These are phyloP conservation scores for Melopsittacus undulatus DNA, from an alignment of 2,797 vertebrate genomes.

Conservation along the genomic window DNA sequence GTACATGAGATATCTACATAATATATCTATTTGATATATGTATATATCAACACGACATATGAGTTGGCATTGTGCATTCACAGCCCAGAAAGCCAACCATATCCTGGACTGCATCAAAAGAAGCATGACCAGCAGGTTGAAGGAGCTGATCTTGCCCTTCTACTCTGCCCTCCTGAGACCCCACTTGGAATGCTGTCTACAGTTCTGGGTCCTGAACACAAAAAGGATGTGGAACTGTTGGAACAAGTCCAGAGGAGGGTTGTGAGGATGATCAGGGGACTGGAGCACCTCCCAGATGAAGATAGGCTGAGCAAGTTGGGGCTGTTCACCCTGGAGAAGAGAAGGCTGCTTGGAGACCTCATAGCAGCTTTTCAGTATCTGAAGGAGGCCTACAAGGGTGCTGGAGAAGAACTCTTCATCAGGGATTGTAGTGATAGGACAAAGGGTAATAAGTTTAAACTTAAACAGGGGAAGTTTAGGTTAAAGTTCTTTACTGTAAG, in stretches of 20 bases:
- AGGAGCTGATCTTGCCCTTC: background rate
- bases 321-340: background rate
- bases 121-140: background rate
- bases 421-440: too few species aligned
- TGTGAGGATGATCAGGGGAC: background rate
- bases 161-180: background rate
- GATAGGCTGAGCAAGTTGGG: too few species aligned
- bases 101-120: background rate
- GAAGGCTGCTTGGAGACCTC: background rate
- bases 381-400: too few species aligned
- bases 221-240: background rate
- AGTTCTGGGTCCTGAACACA: background rate
- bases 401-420: too few species aligned
- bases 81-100: background rate
- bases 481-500: too few species aligned
- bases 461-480: too few species aligned
- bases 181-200: background rate
- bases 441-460: too few species aligned
- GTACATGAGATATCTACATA: background rate
- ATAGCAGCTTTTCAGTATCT: background rate
- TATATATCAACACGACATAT: background rate
- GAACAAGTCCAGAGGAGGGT: background rate
- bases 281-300: too few species aligned
- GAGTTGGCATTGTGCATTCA: background rate
- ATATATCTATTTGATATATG: background rate